Base-by-base conservation (phyloP, 2,113 vertebrate genomes). In the Argyrosomus japonicus region DNA sequence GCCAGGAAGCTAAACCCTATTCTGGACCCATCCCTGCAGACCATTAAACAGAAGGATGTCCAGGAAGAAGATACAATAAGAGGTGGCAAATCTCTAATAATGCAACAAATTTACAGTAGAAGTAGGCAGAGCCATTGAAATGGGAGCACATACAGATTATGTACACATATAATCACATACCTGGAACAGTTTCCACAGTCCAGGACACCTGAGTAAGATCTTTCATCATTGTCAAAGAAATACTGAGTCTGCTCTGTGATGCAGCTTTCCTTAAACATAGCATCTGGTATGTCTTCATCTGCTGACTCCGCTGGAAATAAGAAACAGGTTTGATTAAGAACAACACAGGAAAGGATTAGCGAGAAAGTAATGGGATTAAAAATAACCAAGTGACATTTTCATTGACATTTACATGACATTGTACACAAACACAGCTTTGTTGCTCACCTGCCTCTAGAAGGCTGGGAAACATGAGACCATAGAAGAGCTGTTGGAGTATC, bases 211-310 rank as follows among this genome's bases (percentile, higher is more conserved):
- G 90, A 87, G 93, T 99, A 97, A 23, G 98, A 97, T 93, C 94
- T 97, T 83, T 97, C 97, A 1, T 98, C 95, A 18, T 97, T 98
- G 86, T 97, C 96, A 82, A 99, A 99, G 95, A 99, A 99, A 94
- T 99, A 99, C 83, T 99, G 98, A 7, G 97, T 99, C 93, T 99
- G 98, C 84, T 99, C 98, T 2, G 97, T 99, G 88, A 99, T 99
- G 74, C 98, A 99, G 92, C 98, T 99, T 89, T 99, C 97, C 92
- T 99, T 99, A 68, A 97, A 97, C 84, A 97, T 94, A 43, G 95
- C 93, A 43, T 97, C 93, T 2, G 96, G 74, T 0, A 97, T 95
- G 82, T 99, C 98, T 1, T 99, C 97, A 51, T 99, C 97, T 78
- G 96, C 96, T 85, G 96, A 93, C 77, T 97, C 97, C 73, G 91